A percentile compares a stretch with the other conserved stretches of the same genome.
phyloP scores from a whole-genome alignment of 1,140 invertebrate genomes.

The Macrobrachium nipponense region DNA sequence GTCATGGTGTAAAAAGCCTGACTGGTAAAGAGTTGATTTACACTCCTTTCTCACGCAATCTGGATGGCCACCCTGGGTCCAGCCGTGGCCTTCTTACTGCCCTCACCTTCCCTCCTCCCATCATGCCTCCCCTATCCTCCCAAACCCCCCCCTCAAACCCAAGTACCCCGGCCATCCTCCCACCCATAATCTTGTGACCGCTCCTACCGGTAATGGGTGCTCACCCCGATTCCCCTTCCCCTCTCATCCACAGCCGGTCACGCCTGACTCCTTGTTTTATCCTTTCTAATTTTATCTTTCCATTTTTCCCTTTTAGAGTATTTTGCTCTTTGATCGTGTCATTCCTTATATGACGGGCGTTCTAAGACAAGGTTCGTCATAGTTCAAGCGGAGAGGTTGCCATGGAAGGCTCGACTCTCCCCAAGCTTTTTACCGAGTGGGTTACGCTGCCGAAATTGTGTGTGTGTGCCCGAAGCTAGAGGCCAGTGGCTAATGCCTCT shows the following conservation, averaged over 20 bases:
- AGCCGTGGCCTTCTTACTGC: not conserved
- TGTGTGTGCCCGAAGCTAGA: not conserved
- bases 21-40: conserved; percentile 43
- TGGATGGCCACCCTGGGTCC: no score
- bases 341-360: no score
- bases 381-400: no score
- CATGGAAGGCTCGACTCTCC: no score
- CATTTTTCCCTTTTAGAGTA: no score
- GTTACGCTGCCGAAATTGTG: not conserved
- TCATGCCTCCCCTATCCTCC: not conserved
- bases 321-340: no score
- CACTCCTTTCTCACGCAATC: conserved; percentile 13
- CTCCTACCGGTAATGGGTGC: not conserved
- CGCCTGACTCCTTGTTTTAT: no score
- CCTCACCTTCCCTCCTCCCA: not conserved
- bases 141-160: not conserved
- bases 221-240: no score
- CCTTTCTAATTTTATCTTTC: no score
- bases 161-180: not conserved
- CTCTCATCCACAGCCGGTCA: not conserved
- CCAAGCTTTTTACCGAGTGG: no score
- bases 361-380: no score
- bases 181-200: conserved; percentile 1
- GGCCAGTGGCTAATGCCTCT: conserved; percentile 4
- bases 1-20: conserved; percentile 43